phyloP scores from a whole-genome alignment of 1,140 invertebrate genomes.

The Sinonovacula constricta region DNA sequence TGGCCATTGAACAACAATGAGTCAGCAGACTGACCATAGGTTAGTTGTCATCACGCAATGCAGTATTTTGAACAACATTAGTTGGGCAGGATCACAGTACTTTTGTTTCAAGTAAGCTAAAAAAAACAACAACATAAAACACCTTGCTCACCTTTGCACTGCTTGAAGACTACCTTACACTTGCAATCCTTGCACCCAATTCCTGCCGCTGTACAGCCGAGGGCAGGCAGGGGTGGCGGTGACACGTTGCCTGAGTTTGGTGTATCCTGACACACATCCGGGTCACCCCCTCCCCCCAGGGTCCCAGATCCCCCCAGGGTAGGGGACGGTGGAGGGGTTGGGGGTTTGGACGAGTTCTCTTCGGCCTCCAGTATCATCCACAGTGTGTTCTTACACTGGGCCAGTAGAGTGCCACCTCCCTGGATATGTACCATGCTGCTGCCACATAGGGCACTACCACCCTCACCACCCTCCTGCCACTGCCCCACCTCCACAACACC shows the following conservation, averaged over 20 bases:
- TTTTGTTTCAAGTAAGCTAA: no score
- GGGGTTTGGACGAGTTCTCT: constrained; percentile 35
- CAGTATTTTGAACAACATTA: no score
- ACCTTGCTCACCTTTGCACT: constrained; percentile 54
- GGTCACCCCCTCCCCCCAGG: constrained; percentile 2
- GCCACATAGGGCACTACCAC: neutral
- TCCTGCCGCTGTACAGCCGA: constrained; percentile 18
- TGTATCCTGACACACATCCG: neutral
- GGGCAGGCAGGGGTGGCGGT: constrained; percentile 14
- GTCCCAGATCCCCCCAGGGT: no score
- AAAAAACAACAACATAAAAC: no score
- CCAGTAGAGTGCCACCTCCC: constrained; percentile 35
- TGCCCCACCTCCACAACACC: no score
- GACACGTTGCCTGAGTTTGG: neutral
- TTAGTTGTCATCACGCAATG: no score
- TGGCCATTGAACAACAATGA: no score
- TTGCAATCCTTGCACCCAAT: constrained; percentile 46
- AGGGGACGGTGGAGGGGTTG: constrained; percentile 3
- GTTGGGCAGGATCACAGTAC: no score
- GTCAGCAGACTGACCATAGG: no score
- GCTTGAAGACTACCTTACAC: constrained; percentile 48
- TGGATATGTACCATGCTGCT: constrained; percentile 39
- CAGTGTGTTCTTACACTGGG: constrained; percentile 48
- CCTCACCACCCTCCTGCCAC: no score
- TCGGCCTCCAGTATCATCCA: constrained; percentile 46